Evolutionary conservation across 2,113 vertebrate species (phyloP).

Genomic region (Ursus arctos): DNA sequence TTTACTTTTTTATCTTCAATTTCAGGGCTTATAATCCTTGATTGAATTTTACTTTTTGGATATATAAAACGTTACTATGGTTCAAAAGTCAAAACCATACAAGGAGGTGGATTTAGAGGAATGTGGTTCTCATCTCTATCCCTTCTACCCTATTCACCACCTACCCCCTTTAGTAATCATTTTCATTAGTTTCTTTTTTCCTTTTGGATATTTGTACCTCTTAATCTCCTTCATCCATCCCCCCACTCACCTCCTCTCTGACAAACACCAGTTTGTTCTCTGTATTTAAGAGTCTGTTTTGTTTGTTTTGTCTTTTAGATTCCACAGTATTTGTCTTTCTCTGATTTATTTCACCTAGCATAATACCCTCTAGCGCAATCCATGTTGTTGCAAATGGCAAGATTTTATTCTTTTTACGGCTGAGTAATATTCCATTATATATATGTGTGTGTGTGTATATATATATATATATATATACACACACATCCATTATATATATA

Average conservation of each 20-base stretch:
- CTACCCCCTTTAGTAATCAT: neutral
- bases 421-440: neutral
- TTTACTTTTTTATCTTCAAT: neutral
- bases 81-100: conserved; percentile 1
- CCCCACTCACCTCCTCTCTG: neutral
- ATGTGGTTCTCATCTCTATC: neutral
- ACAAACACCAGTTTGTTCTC: neutral
- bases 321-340: neutral
- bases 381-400: neutral
- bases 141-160: neutral
- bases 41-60: conserved; percentile 29
- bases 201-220: neutral
- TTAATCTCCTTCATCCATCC: neutral
- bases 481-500: no score
- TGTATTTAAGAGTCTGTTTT: neutral
- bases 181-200: neutral
- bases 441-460: no score
- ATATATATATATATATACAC: no score
- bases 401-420: neutral
- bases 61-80: conserved; percentile 6
- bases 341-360: neutral
- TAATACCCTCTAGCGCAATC: neutral
- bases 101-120: neutral
- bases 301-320: neutral
- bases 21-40: neutral